Conservation (phyloP, 2,888 invertebrate genomes). For the Tubulanus polymorphus region DNA sequence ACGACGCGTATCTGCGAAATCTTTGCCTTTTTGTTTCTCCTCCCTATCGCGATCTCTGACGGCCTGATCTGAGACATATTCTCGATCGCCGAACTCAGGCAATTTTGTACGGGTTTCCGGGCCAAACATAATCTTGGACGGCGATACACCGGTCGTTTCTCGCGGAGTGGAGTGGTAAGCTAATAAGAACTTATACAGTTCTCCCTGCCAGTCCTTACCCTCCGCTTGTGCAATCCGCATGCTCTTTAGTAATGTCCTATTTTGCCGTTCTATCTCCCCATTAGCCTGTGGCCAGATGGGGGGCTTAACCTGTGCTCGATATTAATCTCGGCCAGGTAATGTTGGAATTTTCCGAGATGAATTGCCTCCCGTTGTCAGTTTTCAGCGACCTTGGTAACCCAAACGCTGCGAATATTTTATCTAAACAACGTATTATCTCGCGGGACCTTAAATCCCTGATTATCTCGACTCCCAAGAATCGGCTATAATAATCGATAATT, state of each 20-base stretch:
- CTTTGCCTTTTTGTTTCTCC: slow-evolving; percentile 2
- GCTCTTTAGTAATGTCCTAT: slow-evolving; percentile 21
- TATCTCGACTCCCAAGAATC: slow-evolving; percentile 19
- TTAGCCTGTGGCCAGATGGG: slow-evolving; percentile 22
- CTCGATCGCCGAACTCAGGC: slow-evolving; percentile 10
- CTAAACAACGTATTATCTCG: slow-evolving; percentile 17
- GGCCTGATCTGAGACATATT: not conserved
- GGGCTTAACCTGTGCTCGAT: slow-evolving; percentile 17
- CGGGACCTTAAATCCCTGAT: slow-evolving; percentile 18
- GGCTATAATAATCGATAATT: slow-evolving; percentile 24
- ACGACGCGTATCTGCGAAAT: slow-evolving; percentile 8
- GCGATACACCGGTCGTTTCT: slow-evolving; percentile 17
- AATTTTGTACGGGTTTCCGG: slow-evolving; percentile 17
- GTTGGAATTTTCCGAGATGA: slow-evolving; percentile 14
- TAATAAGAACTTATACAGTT: slow-evolving; percentile 17
- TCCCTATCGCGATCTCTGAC: slow-evolving; percentile 14
- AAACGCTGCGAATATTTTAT: slow-evolving; percentile 19
- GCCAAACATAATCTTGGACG: slow-evolving; percentile 16
- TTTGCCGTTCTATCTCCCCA: slow-evolving; percentile 23
- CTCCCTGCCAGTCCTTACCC: slow-evolving; percentile 13
- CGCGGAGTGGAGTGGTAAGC: slow-evolving; percentile 21
- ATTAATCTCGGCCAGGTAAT: slow-evolving; percentile 15
- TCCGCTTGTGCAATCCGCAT: slow-evolving; percentile 19
- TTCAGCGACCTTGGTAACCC: slow-evolving; percentile 18
- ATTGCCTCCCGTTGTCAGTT: slow-evolving; percentile 22